phyloP scores from a whole-genome alignment of 2,888 invertebrate species.

The Leucophora obtusa region DNA sequence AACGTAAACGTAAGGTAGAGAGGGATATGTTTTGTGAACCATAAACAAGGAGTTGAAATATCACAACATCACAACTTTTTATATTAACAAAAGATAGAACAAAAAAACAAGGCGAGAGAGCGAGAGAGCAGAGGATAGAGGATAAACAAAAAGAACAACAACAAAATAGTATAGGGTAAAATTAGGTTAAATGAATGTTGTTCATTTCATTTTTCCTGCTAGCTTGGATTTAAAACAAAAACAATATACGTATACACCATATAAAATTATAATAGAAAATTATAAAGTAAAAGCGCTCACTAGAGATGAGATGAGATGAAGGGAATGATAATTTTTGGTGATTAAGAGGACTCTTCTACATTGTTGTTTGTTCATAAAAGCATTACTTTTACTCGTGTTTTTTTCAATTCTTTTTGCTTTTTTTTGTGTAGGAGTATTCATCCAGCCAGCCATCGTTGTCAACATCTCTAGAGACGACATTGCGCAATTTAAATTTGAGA shows the following conservation, averaged over 20 bases:
- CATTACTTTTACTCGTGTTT: not conserved
- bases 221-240: slow-evolving; percentile 37
- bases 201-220: slow-evolving; percentile 38
- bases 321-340: too few relatives aligned
- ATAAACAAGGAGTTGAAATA: slow-evolving; percentile 28
- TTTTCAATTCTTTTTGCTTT: not conserved
- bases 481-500: slow-evolving; percentile 58
- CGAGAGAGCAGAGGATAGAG: not conserved
- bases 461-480: slow-evolving; percentile 51
- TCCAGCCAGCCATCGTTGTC: slow-evolving; percentile 25
- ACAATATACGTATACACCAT: not conserved
- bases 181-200: slow-evolving; percentile 59
- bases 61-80: slow-evolving; percentile 11
- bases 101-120: not conserved
- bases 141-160: slow-evolving; percentile 21
- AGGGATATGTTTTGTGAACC: slow-evolving; percentile 27
- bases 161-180: slow-evolving; percentile 33
- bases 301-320: not conserved
- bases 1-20: not conserved
- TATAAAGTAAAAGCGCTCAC: not conserved
- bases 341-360: not conserved
- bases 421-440: slow-evolving; percentile 34
- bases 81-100: slow-evolving; percentile 11
- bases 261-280: slow-evolving; percentile 10
- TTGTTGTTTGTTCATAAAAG: slow-evolving; percentile 18